Percentiles rank a stretch among this genome's conserved stretches.
Conservation (phyloP, 1,140 invertebrate genomes). For the Drosophila ercepeae region DNA sequence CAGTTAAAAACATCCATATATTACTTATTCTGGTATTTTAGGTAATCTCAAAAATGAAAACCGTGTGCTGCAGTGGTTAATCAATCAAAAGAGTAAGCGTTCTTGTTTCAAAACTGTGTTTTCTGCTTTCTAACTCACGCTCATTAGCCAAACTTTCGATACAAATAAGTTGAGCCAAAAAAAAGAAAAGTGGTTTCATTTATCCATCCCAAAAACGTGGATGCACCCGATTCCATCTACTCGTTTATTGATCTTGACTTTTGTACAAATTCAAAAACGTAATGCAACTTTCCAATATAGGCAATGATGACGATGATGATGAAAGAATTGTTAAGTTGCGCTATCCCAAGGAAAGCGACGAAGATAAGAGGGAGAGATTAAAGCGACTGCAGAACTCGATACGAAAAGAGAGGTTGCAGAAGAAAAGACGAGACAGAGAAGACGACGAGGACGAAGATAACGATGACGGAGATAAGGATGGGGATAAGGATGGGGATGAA, state of each 20-base stretch:
- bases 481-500: constrained; percentile 21
- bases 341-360: constrained; percentile 83
- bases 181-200: constrained; percentile 29
- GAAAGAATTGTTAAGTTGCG: constrained; percentile 83
- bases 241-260: constrained; percentile 56
- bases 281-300: constrained; percentile 83
- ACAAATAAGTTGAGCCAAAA: constrained; percentile 52
- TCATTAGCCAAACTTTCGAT: constrained; percentile 70
- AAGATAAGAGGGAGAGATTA: constrained; percentile 63
- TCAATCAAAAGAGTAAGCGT: constrained; percentile 96
- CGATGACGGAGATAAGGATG: constrained; percentile 43
- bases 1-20: not conserved
- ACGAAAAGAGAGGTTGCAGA: constrained; percentile 82
- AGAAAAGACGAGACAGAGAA: constrained; percentile 33
- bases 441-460: constrained; percentile 53
- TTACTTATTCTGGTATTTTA: constrained; percentile 85
- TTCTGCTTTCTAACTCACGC: constrained; percentile 74
- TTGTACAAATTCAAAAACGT: constrained; percentile 55
- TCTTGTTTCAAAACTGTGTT: constrained; percentile 72
- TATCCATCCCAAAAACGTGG: constrained; percentile 21
- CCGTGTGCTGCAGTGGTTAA: constrained; percentile 97
- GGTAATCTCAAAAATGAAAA: constrained; percentile 97
- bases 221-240: constrained; percentile 62
- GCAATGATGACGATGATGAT: constrained; percentile 85
- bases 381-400: constrained; percentile 67